Evolutionary conservation across 2,888 invertebrate species (phyloP).

Genomic region (Conchocele bisecta): DNA sequence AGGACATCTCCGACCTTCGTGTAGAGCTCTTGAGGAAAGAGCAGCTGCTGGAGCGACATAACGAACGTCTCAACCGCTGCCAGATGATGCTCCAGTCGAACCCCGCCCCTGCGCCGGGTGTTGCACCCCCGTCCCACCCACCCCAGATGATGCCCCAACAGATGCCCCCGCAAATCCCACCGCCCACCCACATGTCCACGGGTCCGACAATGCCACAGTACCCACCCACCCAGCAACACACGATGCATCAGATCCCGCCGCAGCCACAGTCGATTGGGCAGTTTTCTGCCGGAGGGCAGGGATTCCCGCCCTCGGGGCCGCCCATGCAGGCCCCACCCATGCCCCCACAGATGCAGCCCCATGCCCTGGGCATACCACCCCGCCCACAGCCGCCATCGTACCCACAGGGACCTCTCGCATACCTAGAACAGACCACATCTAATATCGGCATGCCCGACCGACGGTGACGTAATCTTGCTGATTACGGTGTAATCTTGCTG

Average conservation of each 20-base stretch:
- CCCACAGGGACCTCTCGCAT: constrained; percentile 91
- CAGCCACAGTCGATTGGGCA: constrained; percentile 24
- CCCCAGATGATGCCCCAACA: constrained; percentile 33
- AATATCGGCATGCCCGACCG: constrained; percentile 95
- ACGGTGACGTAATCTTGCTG: constrained; percentile 36
- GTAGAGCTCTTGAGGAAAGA: constrained; percentile 95
- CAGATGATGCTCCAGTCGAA: constrained; percentile 87
- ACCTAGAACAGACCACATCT: constrained; percentile 94
- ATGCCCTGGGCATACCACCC: constrained; percentile 31
- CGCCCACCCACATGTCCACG: constrained; percentile 26
- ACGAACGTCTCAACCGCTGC: constrained; percentile 95
- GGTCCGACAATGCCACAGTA: constrained; percentile 71
- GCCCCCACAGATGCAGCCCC: constrained; percentile 7
- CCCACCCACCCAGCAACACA: constrained; percentile 54
- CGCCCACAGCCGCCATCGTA: constrained; percentile 63
- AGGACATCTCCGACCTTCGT: constrained; percentile 93
- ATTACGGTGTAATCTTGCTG: too few relatives aligned
- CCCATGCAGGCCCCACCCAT: constrained; percentile 59
- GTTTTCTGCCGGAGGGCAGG: constrained; percentile 33
- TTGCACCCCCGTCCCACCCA: constrained; percentile 41
- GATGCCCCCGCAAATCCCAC: constrained; percentile 32
- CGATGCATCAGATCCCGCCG: constrained; percentile 48
- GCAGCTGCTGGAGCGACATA: constrained; percentile 92
- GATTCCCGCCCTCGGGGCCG: constrained; percentile 42
- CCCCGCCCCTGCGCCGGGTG: constrained; percentile 37